Evolutionary conservation across 64 coral and sea anemone genomes (phyloP), one percentile per base, ranked within the genome.

Genomic region (Actinia tenebrosa): DNA sequence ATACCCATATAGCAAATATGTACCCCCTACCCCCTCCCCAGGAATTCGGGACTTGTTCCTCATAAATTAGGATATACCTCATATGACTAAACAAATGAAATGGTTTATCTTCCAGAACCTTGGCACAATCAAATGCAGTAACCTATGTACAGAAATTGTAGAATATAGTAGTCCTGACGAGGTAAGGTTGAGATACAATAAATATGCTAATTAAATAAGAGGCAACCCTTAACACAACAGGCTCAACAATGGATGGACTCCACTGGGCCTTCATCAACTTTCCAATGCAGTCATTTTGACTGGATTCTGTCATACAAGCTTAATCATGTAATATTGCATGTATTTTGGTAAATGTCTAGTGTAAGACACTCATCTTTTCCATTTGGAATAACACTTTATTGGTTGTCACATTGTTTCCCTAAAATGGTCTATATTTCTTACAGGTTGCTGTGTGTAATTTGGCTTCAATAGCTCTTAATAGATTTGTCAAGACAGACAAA

Each of bases 51-150:
- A 37, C 30, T 37, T 37, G 30, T 37, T 37, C 30, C 60, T 61
- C 18, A 23, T 3, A 23, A 68, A 10, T 8, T 75, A n/a, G 22
- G 7, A 66, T 66, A 23, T 66, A 66, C 20, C 0, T 56, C 7
- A n/a, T 25, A 37, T 9, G 8, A 8, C 18, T 85, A 0, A n/a
- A 43, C 64, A 71, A 71, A 30, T 16, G 54, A 37, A 86, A 44
- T 20, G 56, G 10, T 58, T 58, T 58, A 58, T 58, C 59, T 61
- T 68, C 58, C 47, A 99, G 97, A 99, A 99, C 72, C 86, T 99
- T 46, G 97, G 97, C 16, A 99, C 97, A 14, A 99, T 99, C 45
- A 99, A 99, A 84, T 99, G 97, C 69, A 99, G 97, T 75, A 99
- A 99, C 84, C 87, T 99, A 10, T 99, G 97, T 61, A 99, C 97